Percentiles rank a stretch among this genome's conserved stretches.
Conservation (phyloP, 2,888 invertebrate genomes). For the Drosophila niveifrons region DNA sequence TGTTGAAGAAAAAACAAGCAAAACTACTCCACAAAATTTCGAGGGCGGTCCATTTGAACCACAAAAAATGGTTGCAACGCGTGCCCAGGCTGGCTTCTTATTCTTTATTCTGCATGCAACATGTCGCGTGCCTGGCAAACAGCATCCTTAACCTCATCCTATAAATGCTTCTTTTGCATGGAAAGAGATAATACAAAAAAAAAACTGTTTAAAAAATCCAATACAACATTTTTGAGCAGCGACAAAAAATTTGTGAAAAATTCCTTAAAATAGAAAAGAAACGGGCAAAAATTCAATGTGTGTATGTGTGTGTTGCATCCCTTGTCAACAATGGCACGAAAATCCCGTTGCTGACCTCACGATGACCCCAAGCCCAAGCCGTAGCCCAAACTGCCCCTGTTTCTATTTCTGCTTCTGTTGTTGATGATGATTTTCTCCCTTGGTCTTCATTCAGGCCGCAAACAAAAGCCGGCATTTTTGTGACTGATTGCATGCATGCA, state of each 20-base stretch:
- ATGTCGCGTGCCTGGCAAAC: slow-evolving; percentile 72
- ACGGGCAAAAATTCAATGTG: slow-evolving; percentile 54
- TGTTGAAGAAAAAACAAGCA: slow-evolving; percentile 15
- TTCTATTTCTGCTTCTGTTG: slow-evolving; percentile 29
- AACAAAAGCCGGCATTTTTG: slow-evolving; percentile 77
- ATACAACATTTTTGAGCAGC: slow-evolving; percentile 49
- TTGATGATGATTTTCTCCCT: slow-evolving; percentile 66
- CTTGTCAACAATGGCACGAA: slow-evolving; percentile 78
- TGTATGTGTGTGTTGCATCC: slow-evolving; percentile 62
- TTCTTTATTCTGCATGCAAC: slow-evolving; percentile 36
- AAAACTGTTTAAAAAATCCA: slow-evolving; percentile 42
- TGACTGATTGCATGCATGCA: slow-evolving; percentile 78
- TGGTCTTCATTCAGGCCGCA: slow-evolving; percentile 71
- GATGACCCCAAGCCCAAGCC: slow-evolving; percentile 82
- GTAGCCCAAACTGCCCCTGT: slow-evolving; percentile 50
- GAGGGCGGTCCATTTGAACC: slow-evolving; percentile 35
- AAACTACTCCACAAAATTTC: slow-evolving; percentile 1
- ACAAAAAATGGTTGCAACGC: slow-evolving; percentile 54
- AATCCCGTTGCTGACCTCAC: slow-evolving; percentile 83
- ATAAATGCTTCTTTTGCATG: slow-evolving; percentile 41
- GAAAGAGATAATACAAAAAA: slow-evolving; percentile 56
- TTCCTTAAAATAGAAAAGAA: slow-evolving; percentile 39
- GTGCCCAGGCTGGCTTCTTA: slow-evolving; percentile 45
- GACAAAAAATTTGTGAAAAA: slow-evolving; percentile 53
- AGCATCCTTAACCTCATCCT: slow-evolving; percentile 61